Base-by-base conservation (phyloP, 2,888 invertebrate species). In the Sphinx pinastri region DNA sequence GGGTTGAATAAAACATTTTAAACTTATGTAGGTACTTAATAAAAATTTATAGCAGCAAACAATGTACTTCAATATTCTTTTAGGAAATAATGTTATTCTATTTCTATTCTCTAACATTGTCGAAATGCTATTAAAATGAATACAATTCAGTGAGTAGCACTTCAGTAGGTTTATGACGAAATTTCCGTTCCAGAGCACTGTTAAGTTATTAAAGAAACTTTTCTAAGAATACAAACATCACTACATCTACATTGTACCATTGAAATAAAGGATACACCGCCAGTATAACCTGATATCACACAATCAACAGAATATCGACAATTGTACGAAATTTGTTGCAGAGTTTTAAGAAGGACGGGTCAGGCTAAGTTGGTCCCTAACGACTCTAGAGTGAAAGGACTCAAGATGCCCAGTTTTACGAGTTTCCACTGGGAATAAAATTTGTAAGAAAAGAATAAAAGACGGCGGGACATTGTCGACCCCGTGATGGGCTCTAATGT, bases 201-300 rank as follows among this genome's bases (percentile, higher is more conserved):
- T 57, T 71, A 38, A 38, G 68, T 71, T 74, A 71, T 73, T 73
- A 73, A 75, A 75, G 71, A 73, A 75, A 71, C 71, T 71, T 68
- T 71, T 70, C 73, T 68, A 68, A 69, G 69, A 68, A 71, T 68
- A 58, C 69, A 74, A 77, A 76, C 73, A 76, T 71, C 55, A 68
- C 70, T 67, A 51, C n/a, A 70, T 68, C 71, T 72, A 81, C 76
- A 77, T 75, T 79, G 77, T 78, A 72, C 71, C 72, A 75, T 76
- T 75, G 74, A 77, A 77, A 76, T 77, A 74, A 73, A 70, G 68
- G 63, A 58, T 45, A 55, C 67, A 58, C 54, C 52, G 49, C 79
- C 75, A 77, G 14, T 49, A 16, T 63, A 63, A 49, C 47, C 19
- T 49, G 63, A 63, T 49, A 16, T 63, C 63, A 19, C 19, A 47